Evolutionary conservation across 2,797 vertebrate genomes (phyloP).

Genomic region (Acipenser ruthenus): DNA sequence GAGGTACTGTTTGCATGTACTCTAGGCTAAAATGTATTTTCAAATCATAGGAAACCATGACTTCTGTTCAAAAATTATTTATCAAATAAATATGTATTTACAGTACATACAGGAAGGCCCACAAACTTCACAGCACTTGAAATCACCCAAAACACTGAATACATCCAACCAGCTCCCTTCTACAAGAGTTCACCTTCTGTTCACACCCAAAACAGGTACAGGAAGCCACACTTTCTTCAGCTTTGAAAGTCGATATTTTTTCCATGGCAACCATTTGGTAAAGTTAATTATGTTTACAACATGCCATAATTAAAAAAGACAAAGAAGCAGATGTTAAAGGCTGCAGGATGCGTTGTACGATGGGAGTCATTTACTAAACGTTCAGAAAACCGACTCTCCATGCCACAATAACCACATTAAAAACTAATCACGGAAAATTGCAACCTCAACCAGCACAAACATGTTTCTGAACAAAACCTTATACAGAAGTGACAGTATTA

Average conservation of each 20-base stretch:
- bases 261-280: conserved; percentile 57
- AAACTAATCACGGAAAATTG: no score
- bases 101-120: conserved; percentile 1
- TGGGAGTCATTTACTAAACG: conserved; percentile 26
- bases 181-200: conserved; percentile 17
- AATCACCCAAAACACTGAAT: neutral
- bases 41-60: no score
- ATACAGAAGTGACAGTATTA: no score
- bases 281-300: conserved; percentile 40
- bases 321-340: conserved; percentile 37
- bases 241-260: conserved; percentile 47
- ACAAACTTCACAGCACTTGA: neutral
- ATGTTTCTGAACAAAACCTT: no score
- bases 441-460: no score
- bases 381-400: no score
- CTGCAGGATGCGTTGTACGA: conserved; percentile 20
- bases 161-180: neutral
- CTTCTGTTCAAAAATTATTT: no score
- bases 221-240: conserved; percentile 38
- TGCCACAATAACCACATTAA: no score
- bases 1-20: no score
- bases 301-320: neutral
- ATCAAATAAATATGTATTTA: neutral
- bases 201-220: conserved; percentile 44
- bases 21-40: no score